phyloP scores from a whole-genome alignment of 2,888 invertebrate species.

The Ophraella communa region DNA sequence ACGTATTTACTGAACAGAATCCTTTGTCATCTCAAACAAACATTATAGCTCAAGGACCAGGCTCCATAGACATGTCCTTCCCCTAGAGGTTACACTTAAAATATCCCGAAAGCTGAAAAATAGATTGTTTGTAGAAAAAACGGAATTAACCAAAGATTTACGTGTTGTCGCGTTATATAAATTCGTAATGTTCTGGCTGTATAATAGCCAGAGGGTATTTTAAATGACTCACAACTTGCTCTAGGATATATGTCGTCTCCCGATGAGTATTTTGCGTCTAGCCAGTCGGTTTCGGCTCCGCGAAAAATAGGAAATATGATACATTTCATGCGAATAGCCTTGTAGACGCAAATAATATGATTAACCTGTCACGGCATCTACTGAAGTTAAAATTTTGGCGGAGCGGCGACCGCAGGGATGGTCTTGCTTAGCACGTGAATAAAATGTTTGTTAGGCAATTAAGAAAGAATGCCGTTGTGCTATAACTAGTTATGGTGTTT shows the following conservation, averaged over 20 bases:
- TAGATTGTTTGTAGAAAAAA: too few species aligned
- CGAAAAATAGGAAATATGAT: constrained; percentile 5
- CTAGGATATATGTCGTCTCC: constrained; percentile 26
- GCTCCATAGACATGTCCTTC: too few species aligned
- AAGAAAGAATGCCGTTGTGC: background rate
- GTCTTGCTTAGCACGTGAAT: background rate
- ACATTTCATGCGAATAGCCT: constrained; percentile 6
- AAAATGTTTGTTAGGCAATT: too few species aligned
- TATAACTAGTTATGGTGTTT: too few species aligned
- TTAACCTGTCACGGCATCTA: background rate
- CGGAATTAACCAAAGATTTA: too few species aligned
- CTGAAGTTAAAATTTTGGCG: constrained; percentile 3
- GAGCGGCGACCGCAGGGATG: background rate
- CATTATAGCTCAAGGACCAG: too few species aligned
- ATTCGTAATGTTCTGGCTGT: too few species aligned
- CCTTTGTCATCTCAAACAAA: too few species aligned
- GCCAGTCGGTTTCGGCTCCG: constrained; percentile 4
- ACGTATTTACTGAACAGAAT: too few species aligned
- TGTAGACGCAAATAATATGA: background rate
- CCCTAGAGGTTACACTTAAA: too few species aligned
- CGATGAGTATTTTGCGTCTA: constrained; percentile 10
- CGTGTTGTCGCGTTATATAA: too few species aligned
- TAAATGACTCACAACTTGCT: constrained; percentile 21
- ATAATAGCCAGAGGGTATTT: constrained; percentile 11
- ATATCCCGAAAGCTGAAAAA: too few species aligned